Evolutionary conservation across 2,113 vertebrate species (phyloP).

Genomic region (Pedetes capensis): DNA sequence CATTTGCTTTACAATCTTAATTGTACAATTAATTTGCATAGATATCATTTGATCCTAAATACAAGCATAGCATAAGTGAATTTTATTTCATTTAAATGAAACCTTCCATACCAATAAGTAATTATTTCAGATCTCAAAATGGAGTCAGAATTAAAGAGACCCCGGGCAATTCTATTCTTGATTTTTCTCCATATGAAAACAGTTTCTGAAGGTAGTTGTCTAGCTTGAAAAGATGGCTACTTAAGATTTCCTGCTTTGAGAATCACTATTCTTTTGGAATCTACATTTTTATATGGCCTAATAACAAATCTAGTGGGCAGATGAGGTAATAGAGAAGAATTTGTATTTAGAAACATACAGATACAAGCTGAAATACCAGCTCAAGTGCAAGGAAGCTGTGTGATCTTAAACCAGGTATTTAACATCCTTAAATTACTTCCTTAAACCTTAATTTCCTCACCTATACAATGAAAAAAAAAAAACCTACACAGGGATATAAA

Average conservation of each 20-base stretch:
- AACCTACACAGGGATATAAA: neutral
- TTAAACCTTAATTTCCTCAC: neutral
- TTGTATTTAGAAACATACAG: neutral
- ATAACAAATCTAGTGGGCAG: neutral
- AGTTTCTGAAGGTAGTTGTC: neutral
- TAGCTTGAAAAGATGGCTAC: neutral
- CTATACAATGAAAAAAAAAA: neutral
- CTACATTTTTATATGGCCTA: neutral
- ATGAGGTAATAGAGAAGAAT: neutral
- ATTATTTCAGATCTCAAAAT: neutral
- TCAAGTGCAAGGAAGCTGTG: neutral
- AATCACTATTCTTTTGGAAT: neutral
- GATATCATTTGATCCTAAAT: conserved; percentile 54
- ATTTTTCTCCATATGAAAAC: neutral
- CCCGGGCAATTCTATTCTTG: neutral
- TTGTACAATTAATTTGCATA: conserved; percentile 51
- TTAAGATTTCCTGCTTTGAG: neutral
- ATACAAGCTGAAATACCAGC: neutral
- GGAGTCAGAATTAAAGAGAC: neutral
- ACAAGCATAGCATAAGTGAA: neutral
- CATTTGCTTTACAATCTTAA: conserved; percentile 52
- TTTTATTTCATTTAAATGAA: conserved; percentile 30
- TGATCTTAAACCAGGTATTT: neutral
- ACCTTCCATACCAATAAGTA: neutral
- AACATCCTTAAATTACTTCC: neutral